These are phyloP conservation scores for Portevinia maculata DNA, from an alignment of 2,888 invertebrate genomes.

Conservation along the genomic window DNA sequence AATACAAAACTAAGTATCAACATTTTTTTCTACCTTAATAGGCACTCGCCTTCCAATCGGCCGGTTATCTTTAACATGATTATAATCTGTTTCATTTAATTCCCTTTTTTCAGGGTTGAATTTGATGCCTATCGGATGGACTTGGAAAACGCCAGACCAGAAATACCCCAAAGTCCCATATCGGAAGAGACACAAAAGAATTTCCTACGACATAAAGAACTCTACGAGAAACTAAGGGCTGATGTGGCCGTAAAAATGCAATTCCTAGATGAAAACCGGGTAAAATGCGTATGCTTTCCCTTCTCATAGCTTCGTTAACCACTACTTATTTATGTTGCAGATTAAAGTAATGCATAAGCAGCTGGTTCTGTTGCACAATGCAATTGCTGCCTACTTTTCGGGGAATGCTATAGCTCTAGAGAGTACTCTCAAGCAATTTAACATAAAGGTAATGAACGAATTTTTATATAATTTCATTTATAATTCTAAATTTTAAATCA, in stretches of 20 bases:
- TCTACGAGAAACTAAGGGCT: slow-evolving; percentile 95
- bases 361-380: slow-evolving; percentile 96
- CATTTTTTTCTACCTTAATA: no score
- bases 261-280: slow-evolving; percentile 98
- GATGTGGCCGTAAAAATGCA: slow-evolving; percentile 98
- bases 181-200: slow-evolving; percentile 92
- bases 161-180: slow-evolving; percentile 84
- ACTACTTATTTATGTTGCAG: slow-evolving; percentile 83
- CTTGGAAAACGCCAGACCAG: slow-evolving; percentile 90
- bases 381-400: slow-evolving; percentile 97
- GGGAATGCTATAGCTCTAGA: slow-evolving; percentile 97
- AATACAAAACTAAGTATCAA: no score
- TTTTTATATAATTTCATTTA: not conserved
- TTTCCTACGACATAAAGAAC: slow-evolving; percentile 93
- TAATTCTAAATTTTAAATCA: not conserved
- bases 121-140: slow-evolving; percentile 99
- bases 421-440: slow-evolving; percentile 97
- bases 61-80: not conserved
- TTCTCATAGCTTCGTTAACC: not conserved
- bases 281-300: slow-evolving; percentile 84
- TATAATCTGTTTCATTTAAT: slow-evolving; percentile 5
- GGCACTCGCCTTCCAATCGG: no score
- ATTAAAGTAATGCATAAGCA: slow-evolving; percentile 99
- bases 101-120: slow-evolving; percentile 91
- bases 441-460: slow-evolving; percentile 88